phyloP scores from a whole-genome alignment of 2,888 invertebrate species.

The Tricholauxania praeusta region DNA sequence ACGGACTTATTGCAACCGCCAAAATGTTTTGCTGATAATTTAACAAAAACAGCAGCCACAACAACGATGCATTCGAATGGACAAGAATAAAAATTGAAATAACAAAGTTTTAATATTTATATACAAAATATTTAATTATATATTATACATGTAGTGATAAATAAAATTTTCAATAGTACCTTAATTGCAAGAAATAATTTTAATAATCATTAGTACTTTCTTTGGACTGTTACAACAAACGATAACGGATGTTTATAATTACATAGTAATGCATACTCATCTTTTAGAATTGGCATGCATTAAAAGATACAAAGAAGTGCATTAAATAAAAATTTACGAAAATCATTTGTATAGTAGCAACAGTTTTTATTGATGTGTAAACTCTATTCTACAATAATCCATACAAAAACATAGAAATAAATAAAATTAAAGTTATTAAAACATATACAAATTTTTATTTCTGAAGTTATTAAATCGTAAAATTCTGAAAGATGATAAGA shows the following conservation, averaged over 20 bases:
- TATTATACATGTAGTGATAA: constrained; percentile 29
- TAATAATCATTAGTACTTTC: constrained; percentile 7
- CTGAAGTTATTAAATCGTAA: too few species aligned
- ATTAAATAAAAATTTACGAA: neutral
- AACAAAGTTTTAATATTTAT: constrained; percentile 37
- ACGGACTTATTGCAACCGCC: constrained; percentile 83
- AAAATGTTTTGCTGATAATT: constrained; percentile 46
- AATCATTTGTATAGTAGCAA: constrained; percentile 18
- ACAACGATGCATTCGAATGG: constrained; percentile 58
- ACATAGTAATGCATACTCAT: constrained; percentile 19
- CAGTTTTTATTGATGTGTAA: constrained; percentile 16
- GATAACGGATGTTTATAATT: neutral
- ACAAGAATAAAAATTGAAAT: constrained; percentile 55
- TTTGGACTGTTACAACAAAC: neutral
- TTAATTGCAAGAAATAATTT: constrained; percentile 7
- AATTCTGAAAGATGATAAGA: too few species aligned
- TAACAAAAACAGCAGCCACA: constrained; percentile 31
- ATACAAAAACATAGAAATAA: constrained; percentile 1
- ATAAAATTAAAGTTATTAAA: constrained; percentile 1
- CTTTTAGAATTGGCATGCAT: constrained; percentile 4
- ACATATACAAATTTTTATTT: neutral
- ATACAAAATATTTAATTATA: constrained; percentile 22
- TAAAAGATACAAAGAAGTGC: neutral
- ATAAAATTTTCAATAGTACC: constrained; percentile 23
- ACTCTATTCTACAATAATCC: constrained; percentile 24